Evolutionary conservation across 2,888 invertebrate genomes (phyloP).

Genomic region (Folsomia manolachei): DNA sequence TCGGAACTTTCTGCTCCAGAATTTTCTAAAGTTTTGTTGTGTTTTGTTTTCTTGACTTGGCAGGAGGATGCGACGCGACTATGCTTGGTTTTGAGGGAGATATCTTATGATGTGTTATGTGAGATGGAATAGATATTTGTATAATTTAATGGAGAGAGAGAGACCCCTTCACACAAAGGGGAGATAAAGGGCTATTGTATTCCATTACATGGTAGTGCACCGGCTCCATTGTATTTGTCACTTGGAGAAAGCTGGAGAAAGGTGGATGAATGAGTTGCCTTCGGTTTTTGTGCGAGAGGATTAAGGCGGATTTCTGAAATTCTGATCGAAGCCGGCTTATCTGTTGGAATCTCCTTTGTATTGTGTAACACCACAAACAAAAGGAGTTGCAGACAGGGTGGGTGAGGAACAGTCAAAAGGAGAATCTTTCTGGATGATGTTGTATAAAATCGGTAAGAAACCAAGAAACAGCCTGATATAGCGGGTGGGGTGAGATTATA

Average conservation of each 20-base stretch:
- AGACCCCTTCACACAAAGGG: neutral
- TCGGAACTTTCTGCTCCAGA: neutral
- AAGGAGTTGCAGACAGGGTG: neutral
- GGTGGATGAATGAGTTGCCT: neutral
- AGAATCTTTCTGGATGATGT: neutral
- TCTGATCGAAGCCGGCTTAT: slow-evolving; percentile 4
- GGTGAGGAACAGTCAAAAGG: neutral
- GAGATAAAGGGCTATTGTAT: slow-evolving; percentile 1
- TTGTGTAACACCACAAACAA: neutral
- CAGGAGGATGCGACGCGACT: no score
- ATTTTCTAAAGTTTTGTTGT: neutral
- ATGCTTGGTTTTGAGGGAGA: no score
- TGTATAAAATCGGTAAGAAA: neutral
- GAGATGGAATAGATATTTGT: neutral
- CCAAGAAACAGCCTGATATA: no score
- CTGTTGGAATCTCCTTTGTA: neutral
- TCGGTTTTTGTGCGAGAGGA: neutral
- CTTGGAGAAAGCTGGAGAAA: neutral
- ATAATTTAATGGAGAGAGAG: slow-evolving; percentile 2
- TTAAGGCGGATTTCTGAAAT: slow-evolving; percentile 10
- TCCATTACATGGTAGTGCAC: neutral
- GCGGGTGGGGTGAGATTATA: no score
- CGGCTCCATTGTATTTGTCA: neutral
- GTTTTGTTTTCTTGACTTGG: no score
- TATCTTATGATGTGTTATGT: neutral